Evolutionary conservation across 1,140 invertebrate species (phyloP).

Genomic region (Sitophilus oryzae): DNA sequence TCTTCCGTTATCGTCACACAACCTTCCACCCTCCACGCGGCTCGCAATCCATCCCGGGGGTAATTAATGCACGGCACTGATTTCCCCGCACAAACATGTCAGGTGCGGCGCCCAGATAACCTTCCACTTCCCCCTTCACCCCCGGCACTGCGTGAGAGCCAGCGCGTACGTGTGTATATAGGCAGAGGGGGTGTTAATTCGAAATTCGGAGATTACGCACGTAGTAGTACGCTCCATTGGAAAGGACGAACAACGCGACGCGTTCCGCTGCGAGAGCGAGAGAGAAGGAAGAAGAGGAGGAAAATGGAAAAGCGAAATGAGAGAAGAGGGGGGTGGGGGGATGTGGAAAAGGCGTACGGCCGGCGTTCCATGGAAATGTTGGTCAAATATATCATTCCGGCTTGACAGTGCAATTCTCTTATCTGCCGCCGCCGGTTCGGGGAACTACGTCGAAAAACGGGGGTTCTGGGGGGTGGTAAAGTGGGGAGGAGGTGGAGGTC

Average conservation of each 20-base stretch:
- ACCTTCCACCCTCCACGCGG: no score
- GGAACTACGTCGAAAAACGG: slow-evolving; percentile 8
- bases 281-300: no score
- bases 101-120: slow-evolving; percentile 34
- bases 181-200: no score
- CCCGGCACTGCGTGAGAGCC: slow-evolving; percentile 13
- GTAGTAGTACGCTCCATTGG: slow-evolving; percentile 44
- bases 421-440: slow-evolving; percentile 54
- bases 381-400: slow-evolving; percentile 81
- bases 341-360: slow-evolving; percentile 36
- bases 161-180: slow-evolving; percentile 29
- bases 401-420: slow-evolving; percentile 82
- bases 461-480: slow-evolving; percentile 42
- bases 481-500: no score
- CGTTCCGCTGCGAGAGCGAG: no score
- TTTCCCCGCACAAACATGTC: slow-evolving; percentile 28
- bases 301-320: no score
- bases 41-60: neutral
- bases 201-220: slow-evolving; percentile 45
- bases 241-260: no score
- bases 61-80: slow-evolving; percentile 12
- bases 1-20: no score
- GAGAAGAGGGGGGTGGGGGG: no score
- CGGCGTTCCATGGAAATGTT: slow-evolving; percentile 67
- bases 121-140: no score